phyloP scores from a whole-genome alignment of 1,140 invertebrate genomes.

The Pseudomyrmex pallidus region DNA sequence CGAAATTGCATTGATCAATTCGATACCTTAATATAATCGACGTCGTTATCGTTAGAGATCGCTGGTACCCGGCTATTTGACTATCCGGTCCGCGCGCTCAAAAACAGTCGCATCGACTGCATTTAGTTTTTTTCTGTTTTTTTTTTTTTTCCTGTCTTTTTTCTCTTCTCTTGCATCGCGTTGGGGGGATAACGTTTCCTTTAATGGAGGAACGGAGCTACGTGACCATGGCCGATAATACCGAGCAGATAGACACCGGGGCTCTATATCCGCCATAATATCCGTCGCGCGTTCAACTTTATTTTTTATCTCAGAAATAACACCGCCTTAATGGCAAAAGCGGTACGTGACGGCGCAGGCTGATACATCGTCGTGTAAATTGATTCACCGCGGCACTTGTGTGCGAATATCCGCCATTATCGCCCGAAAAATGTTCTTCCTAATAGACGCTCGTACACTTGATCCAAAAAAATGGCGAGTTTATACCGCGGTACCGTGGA shows the following conservation, averaged over 20 bases:
- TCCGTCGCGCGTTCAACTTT: slow-evolving; percentile 37
- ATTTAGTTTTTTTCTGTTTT: slow-evolving; percentile 18
- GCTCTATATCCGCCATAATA: too few relatives aligned
- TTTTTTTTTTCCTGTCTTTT: neutral
- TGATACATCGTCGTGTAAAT: slow-evolving; percentile 67
- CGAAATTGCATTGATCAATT: slow-evolving; percentile 16
- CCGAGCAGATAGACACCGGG: slow-evolving; percentile 8
- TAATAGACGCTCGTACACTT: too few relatives aligned
- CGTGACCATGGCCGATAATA: slow-evolving; percentile 53
- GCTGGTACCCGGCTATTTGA: neutral
- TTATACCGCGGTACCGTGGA: too few relatives aligned
- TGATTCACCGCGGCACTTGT: slow-evolving; percentile 45
- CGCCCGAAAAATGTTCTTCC: neutral
- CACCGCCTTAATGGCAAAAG: slow-evolving; percentile 25
- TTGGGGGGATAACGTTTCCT: slow-evolving; percentile 37
- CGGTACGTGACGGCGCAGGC: slow-evolving; percentile 39
- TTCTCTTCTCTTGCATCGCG: neutral
- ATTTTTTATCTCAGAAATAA: slow-evolving; percentile 50
- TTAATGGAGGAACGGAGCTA: slow-evolving; percentile 47
- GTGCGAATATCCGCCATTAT: slow-evolving; percentile 13
- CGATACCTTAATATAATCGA: slow-evolving; percentile 34
- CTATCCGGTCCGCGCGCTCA: neutral
- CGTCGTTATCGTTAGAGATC: slow-evolving; percentile 32
- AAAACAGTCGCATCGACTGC: slow-evolving; percentile 28
- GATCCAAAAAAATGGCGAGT: too few relatives aligned